Evolutionary conservation across 1,140 invertebrate genomes (phyloP), one percentile per base, ranked within the genome.

Genomic region (Drosophila sturtevanti): DNA sequence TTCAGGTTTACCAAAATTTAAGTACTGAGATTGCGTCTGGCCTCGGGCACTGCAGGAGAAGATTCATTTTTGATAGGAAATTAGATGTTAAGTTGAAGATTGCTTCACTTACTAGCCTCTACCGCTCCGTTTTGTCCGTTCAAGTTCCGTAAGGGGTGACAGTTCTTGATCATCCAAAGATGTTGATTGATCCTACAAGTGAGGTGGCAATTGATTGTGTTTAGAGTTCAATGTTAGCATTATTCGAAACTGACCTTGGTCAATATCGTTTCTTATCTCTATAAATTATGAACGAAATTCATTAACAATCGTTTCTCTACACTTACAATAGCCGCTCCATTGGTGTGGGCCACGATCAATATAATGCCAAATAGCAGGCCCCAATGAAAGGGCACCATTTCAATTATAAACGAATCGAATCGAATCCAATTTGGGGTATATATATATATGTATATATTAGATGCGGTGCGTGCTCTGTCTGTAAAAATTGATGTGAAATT

Each of bases 1-100:
- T 77, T 94, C 93, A 16, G 93, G 93, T 54, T 93, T 92, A 9
- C 92, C 93, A 68, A 95, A 94, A 77, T 94, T 95, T 63, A 97
- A 91, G 90, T 96, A 97, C 81, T 97, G 96, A 6, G 96, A 96
- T 80, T 97, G 96, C 0, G 96, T 96, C 91, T 97, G 96, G 24
- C 96, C 96, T 44, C 95, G 92, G 21, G 58, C 63, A 76, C 91
- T 92, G 51, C 0, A 79, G 37, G 12, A 10, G 12, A 24, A 31
- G 51, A 22, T 41, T 41, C 9, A 1, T 48, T 4, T 44, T 18
- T 44, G 22, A 61, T 14, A 27, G 4, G n/a, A 44, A 16, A 18
- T 44, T n/a, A n/a, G n/a, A n/a, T n/a, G n/a, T n/a, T n/a, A n/a
- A n/a, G n/a, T n/a, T n/a, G n/a, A n/a, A n/a, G n/a, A n/a, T n/a